Percentiles rank a stretch among this genome's conserved stretches.
Conservation (phyloP, 2,113 vertebrate genomes). For the Lepidothrix coronata region DNA sequence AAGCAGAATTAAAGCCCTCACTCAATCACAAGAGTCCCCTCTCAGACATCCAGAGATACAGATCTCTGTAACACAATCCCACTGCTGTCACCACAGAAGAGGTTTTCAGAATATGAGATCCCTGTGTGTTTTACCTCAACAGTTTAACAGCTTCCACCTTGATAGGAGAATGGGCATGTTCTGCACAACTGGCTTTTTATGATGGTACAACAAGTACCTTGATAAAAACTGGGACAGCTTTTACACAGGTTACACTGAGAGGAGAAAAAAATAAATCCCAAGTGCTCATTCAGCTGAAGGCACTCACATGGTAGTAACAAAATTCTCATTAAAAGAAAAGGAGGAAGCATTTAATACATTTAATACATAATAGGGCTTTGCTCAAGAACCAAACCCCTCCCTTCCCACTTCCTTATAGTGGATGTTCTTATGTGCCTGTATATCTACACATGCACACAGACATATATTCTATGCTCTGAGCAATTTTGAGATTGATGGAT, state of each 20-base stretch:
- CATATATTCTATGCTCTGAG: neutral
- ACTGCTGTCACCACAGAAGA: neutral
- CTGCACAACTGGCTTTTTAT: fast-evolving
- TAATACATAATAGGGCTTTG: neutral
- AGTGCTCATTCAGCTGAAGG: neutral
- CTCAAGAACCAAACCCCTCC: neutral
- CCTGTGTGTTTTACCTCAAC: neutral
- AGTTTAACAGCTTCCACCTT: neutral
- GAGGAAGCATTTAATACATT: neutral
- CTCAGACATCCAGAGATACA: neutral
- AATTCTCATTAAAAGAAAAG: neutral
- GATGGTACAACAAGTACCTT: neutral
- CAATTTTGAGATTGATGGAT: neutral
- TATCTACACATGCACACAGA: fast-evolving
- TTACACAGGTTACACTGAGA: neutral
- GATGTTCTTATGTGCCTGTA: neutral
- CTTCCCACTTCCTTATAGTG: neutral
- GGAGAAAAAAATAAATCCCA: fast-evolving
- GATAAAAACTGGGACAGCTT: neutral
- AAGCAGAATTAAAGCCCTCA: neutral
- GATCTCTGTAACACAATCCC: neutral
- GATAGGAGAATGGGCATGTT: fast-evolving
- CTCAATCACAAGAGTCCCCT: neutral
- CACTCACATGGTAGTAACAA: fast-evolving
- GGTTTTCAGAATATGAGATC: neutral